Base-by-base conservation (phyloP, 2,888 invertebrate species). In the Isoperla grammatica region DNA sequence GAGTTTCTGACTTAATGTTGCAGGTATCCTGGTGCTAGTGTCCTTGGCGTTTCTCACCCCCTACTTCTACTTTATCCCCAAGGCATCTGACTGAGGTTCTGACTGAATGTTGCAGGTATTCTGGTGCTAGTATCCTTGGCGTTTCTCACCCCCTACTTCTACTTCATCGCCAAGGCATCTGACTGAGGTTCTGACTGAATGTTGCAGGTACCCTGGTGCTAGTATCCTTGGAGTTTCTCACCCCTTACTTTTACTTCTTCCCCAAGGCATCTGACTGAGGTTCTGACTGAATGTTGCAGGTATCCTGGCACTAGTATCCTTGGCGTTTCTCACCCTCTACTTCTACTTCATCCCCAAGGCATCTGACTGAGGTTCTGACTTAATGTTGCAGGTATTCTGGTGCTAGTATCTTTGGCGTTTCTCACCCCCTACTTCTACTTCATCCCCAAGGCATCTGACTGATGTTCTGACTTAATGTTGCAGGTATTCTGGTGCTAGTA, bases 261-360 rank as follows among this genome's bases (percentile, higher is more conserved):
- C 83, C 83, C 0, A 83, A 82, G 68, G 80, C 86, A 0, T 80
- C 84, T n/a, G n/a, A n/a, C n/a, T n/a, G n/a, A n/a, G n/a, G n/a
- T n/a, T n/a, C n/a, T n/a, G n/a, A n/a, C 13, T 9, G 42, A n/a
- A 42, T 60, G n/a, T n/a, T n/a, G n/a, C n/a, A n/a, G n/a, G n/a
- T n/a, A n/a, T n/a, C n/a, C n/a, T n/a, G n/a, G n/a, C n/a, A n/a
- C n/a, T n/a, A n/a, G n/a, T n/a, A n/a, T n/a, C n/a, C n/a, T n/a
- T n/a, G n/a, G n/a, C n/a, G n/a, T n/a, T n/a, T n/a, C n/a, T n/a
- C n/a, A n/a, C n/a, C n/a, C n/a, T n/a, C n/a, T n/a, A n/a, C n/a
- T n/a, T n/a, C n/a, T n/a, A n/a, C n/a, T n/a, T n/a, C n/a, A n/a
- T n/a, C n/a, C n/a, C n/a, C n/a, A n/a, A n/a, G n/a, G n/a, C n/a